Evolutionary conservation across 2,888 invertebrate species (phyloP).

Genomic region (Drosophila borealis): DNA sequence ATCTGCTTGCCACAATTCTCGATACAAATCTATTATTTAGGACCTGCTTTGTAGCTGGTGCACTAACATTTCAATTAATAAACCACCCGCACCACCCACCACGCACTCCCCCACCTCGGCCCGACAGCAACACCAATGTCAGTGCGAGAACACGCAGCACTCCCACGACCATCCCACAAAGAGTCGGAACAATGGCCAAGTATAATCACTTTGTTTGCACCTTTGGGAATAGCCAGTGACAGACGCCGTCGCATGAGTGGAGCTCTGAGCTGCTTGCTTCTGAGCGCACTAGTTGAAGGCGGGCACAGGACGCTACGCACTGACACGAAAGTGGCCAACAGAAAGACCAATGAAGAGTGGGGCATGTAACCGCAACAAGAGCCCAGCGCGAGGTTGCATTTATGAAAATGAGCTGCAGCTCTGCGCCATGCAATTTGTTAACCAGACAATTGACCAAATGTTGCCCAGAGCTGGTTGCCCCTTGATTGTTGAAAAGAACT

Average conservation of each 20-base stretch:
- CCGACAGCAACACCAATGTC: conserved; percentile 4
- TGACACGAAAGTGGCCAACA: conserved; percentile 29
- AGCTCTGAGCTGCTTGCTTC: conserved; percentile 38
- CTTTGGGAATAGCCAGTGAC: conserved; percentile 81
- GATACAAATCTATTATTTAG: conserved; percentile 82
- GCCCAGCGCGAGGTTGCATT: conserved; percentile 52
- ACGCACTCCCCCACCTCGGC: conserved; percentile 28
- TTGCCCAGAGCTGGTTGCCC: conserved; percentile 34
- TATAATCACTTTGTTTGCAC: conserved; percentile 84
- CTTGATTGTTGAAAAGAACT: conserved; percentile 53
- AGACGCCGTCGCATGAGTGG: conserved; percentile 70
- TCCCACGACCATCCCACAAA: conserved; percentile 51
- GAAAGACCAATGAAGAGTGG: conserved; percentile 9
- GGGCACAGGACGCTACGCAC: conserved; percentile 23
- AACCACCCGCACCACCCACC: conserved; percentile 60
- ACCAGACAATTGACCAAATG: conserved; percentile 77
- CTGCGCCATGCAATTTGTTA: conserved; percentile 69
- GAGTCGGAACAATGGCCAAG: conserved; percentile 76
- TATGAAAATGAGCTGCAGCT: conserved; percentile 72
- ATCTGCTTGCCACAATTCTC: conserved; percentile 78
- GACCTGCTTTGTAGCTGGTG: conserved; percentile 60
- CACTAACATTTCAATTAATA: conserved; percentile 76
- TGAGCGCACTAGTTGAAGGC: conserved; percentile 11
- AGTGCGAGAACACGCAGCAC: conserved; percentile 36
- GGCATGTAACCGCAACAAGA: conserved; percentile 34